Conservation (phyloP, 1,140 invertebrate species). For the Brachionus rubens region DNA sequence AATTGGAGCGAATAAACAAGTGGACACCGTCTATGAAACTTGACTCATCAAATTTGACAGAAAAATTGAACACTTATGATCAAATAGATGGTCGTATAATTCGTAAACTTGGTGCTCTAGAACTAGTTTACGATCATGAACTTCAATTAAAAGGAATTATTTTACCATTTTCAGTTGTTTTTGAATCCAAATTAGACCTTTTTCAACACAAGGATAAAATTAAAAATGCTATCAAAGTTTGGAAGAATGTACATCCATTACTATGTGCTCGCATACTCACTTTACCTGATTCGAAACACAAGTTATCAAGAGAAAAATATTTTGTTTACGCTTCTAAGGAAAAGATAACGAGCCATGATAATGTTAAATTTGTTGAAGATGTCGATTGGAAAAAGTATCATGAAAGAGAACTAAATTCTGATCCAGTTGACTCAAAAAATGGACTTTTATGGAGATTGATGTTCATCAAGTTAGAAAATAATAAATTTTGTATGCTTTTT, state of each 20-base stretch:
- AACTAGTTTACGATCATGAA: too few species aligned
- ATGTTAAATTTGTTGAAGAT: neutral
- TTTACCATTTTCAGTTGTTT: too few species aligned
- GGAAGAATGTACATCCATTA: neutral
- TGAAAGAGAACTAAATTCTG: constrained; percentile 5
- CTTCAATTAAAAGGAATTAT: too few species aligned
- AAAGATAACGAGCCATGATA: neutral
- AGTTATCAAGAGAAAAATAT: neutral
- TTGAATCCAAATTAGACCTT: too few species aligned
- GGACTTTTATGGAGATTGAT: neutral
- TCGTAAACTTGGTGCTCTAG: too few species aligned
- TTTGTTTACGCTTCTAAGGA: constrained; percentile 5
- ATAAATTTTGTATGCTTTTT: constrained; percentile 10
- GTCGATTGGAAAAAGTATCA: neutral
- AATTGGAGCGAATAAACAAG: too few species aligned
- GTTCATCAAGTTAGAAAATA: neutral
- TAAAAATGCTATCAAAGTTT: too few species aligned
- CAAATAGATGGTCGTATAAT: too few species aligned
- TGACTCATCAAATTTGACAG: too few species aligned
- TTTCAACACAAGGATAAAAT: too few species aligned
- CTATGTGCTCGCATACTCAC: neutral
- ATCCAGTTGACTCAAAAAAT: constrained; percentile 6
- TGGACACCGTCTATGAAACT: too few species aligned
- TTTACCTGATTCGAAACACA: neutral
- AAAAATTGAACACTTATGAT: neutral